Evolutionary conservation across 2,888 invertebrate species (phyloP).

Genomic region (Cheilosia impressa): DNA sequence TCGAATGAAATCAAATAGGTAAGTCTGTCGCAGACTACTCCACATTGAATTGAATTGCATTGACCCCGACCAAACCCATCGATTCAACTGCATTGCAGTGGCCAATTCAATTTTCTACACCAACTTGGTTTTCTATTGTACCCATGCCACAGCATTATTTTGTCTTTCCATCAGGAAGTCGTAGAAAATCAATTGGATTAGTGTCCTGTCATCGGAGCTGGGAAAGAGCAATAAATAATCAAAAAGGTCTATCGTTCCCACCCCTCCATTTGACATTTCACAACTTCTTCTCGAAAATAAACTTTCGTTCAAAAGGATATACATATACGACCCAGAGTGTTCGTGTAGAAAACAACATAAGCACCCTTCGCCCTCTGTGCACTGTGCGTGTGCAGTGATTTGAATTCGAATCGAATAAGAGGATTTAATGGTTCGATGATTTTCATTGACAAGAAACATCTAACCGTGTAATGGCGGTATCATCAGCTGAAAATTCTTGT

Average conservation of each 20-base stretch:
- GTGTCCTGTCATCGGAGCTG: constrained; percentile 21
- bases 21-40: constrained; percentile 1
- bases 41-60: constrained; percentile 31
- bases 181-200: constrained; percentile 66
- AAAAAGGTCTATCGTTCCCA: constrained; percentile 34
- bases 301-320: constrained; percentile 38
- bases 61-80: constrained; percentile 26
- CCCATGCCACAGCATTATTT: not conserved
- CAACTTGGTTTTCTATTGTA: not conserved
- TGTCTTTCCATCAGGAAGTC: constrained; percentile 55
- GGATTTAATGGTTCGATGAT: constrained; percentile 66
- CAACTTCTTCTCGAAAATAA: constrained; percentile 7
- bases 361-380: constrained; percentile 6
- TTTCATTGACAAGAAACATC: constrained; percentile 62
- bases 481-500: constrained; percentile 46
- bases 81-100: constrained; percentile 51
- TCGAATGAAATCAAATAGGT: not conserved
- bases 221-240: constrained; percentile 27
- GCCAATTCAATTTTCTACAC: constrained; percentile 19
- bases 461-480: constrained; percentile 60
- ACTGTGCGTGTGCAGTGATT: constrained; percentile 60
- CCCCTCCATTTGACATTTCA: constrained; percentile 29
- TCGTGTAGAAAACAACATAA: constrained; percentile 66
- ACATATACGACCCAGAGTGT: constrained; percentile 41
- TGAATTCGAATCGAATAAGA: constrained; percentile 70